Evolutionary conservation across 1,140 invertebrate species (phyloP).

Genomic region (Cotesia vestalis): DNA sequence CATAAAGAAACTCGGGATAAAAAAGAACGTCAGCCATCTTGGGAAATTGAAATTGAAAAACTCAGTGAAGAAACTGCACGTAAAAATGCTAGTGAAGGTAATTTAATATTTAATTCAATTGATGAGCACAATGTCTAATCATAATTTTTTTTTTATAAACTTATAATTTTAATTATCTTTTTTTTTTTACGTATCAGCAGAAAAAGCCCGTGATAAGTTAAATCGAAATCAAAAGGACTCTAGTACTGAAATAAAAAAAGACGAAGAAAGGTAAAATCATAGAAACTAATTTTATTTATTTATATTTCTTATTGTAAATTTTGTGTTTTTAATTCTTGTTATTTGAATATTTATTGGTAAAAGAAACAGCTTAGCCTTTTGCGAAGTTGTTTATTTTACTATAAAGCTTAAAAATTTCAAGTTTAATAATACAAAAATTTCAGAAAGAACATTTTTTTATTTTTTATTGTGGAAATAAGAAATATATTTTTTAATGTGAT

Average conservation of each 20-base stretch:
- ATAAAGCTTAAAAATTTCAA: too few species aligned
- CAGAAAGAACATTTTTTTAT: too few species aligned
- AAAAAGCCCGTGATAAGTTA: conserved; percentile 50
- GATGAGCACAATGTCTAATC: neutral
- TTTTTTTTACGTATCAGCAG: conserved; percentile 48
- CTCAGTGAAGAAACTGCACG: conserved; percentile 48
- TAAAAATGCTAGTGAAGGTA: conserved; percentile 41
- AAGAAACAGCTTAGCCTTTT: too few species aligned
- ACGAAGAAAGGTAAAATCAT: conserved; percentile 53
- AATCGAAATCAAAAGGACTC: conserved; percentile 48
- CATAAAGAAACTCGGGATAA: conserved; percentile 44
- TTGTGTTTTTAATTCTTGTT: neutral
- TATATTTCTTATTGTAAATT: neutral
- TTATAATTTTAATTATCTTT: conserved; percentile 24
- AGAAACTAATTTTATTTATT: neutral
- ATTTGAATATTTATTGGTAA: too few species aligned
- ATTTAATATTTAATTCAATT: conserved; percentile 16
- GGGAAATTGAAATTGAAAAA: conserved; percentile 51
- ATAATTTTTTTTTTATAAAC: conserved; percentile 24
- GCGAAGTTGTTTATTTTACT: too few species aligned
- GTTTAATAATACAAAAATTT: neutral
- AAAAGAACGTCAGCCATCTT: conserved; percentile 45
- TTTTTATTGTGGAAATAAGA: neutral
- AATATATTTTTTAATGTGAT: neutral
- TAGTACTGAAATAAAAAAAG: conserved; percentile 54